phyloP scores from a whole-genome alignment of 2,888 invertebrate genomes.

The Eurois occulta region DNA sequence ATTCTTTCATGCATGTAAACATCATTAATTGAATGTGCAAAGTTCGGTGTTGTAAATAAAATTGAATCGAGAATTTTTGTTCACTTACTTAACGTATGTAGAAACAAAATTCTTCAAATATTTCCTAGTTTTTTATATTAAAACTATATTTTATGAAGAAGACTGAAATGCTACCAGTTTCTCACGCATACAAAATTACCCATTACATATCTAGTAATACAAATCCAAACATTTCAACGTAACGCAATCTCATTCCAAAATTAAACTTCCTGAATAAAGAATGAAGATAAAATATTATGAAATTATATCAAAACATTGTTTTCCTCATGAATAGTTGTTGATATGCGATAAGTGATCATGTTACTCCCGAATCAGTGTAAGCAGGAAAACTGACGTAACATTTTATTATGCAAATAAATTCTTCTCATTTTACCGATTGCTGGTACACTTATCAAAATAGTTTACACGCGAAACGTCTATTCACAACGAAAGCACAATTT shows the following conservation, averaged over 20 bases:
- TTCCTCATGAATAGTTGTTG: neutral
- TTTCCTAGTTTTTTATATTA: neutral
- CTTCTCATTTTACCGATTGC: neutral
- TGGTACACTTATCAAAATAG: neutral
- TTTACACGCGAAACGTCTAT: neutral
- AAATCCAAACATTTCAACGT: neutral
- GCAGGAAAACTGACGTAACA: neutral
- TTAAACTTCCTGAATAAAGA: constrained; percentile 5
- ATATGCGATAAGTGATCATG: constrained; percentile 10
- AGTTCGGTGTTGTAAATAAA: constrained; percentile 4
- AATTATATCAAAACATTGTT: neutral
- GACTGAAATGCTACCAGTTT: neutral
- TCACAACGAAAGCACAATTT: neutral
- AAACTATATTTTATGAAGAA: neutral
- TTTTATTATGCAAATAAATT: constrained; percentile 1
- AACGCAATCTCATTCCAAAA: neutral
- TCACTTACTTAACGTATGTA: neutral
- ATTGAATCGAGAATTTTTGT: neutral
- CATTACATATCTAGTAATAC: neutral
- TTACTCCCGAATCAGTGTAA: neutral
- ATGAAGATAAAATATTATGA: neutral
- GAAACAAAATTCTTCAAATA: neutral
- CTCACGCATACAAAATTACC: too few species aligned
- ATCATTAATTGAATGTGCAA: constrained; percentile 8
- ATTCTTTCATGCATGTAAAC: constrained; percentile 7